Conservation (phyloP, 2,797 vertebrate species). For the Falco concolor region DNA sequence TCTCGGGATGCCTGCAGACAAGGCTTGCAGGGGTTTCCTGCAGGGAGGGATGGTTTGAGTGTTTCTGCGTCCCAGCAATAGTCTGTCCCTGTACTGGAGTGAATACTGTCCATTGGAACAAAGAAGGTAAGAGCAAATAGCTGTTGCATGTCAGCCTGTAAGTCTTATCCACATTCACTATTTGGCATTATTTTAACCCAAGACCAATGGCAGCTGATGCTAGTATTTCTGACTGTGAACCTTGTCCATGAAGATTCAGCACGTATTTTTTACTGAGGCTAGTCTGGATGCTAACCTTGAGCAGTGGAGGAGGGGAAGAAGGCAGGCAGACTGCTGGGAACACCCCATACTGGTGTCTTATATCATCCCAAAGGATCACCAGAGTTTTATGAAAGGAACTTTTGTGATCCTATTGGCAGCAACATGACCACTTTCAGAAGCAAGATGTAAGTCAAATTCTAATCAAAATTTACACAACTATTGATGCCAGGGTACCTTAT, state of each 20-base stretch:
- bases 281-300: not conserved
- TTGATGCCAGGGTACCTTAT: not conserved
- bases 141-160: not conserved
- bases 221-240: not conserved
- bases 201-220: not conserved
- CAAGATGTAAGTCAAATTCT: not conserved
- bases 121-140: not conserved
- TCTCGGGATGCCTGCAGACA: not conserved
- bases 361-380: not conserved
- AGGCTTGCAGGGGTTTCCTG: not conserved
- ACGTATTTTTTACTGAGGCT: not conserved
- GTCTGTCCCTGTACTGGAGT: not conserved
- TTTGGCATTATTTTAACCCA: not conserved
- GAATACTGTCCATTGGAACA: not conserved
- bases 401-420: not conserved
- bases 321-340: not conserved
- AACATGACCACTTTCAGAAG: not conserved
- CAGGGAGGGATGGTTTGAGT: not conserved
- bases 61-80: not conserved
- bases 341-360: not conserved
- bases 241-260: not conserved
- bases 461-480: not conserved
- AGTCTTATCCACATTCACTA: not conserved
- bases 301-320: not conserved
- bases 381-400: not conserved